phyloP scores from a whole-genome alignment of 2,797 vertebrate species.

The Helicolenus hilgendorfi region DNA sequence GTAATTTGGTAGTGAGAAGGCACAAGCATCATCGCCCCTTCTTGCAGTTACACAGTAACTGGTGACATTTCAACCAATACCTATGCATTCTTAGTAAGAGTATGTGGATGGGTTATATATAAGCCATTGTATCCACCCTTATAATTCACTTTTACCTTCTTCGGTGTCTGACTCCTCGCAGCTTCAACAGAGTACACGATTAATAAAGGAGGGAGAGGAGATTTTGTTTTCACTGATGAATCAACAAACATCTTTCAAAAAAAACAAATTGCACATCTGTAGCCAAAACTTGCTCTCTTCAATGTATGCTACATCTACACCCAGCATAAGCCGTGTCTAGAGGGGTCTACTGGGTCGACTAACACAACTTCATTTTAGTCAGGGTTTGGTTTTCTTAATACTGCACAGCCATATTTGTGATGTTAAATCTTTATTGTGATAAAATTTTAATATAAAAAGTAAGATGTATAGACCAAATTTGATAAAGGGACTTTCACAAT shows the following conservation, averaged over 20 bases:
- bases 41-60: background rate
- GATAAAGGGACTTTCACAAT: background rate
- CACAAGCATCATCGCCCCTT: background rate
- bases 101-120: background rate
- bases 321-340: background rate
- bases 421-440: background rate
- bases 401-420: background rate
- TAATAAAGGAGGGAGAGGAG: background rate
- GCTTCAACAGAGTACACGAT: constrained; percentile 36
- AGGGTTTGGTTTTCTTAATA: background rate
- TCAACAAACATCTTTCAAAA: background rate
- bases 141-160: constrained; percentile 49
- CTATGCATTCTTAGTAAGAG: background rate
- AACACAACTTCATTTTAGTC: background rate
- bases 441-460: background rate
- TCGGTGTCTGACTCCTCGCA: constrained; percentile 39
- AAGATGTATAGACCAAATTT: background rate
- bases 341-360: background rate
- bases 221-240: background rate
- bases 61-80: background rate
- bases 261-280: background rate
- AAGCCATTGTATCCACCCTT: background rate
- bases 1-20: background rate
- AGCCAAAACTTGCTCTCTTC: background rate
- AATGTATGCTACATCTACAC: background rate